Base-by-base conservation (phyloP, 2,888 invertebrate genomes). In the Neocrepidodera transversa region DNA sequence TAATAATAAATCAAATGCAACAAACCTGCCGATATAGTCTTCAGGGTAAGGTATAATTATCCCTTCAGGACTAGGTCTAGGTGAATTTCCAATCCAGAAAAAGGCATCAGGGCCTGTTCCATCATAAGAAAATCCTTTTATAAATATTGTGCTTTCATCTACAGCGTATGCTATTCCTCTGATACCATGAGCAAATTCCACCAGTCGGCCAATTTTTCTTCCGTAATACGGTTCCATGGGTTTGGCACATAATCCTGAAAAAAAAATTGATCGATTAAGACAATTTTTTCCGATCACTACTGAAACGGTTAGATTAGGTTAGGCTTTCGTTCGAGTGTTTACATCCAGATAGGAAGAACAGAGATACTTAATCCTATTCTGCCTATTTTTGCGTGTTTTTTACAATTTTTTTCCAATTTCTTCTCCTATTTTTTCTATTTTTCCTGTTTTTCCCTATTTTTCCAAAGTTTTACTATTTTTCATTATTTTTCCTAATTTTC, bases 51-150 rank as follows among this genome's bases (percentile, higher is more conserved):
- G 93, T 74, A 95, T 90, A 61, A 93, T 86, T 62, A 86, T 88
- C 59, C 94, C 95, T 50, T 90, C 89, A 14, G 93, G 93, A 67
- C 88, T 88, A 1, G 93, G 93, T 64, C 89, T 84, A 1, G 87
- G 84, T 2, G 89, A 87, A 73, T 90, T 91, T 10, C 94, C 94
- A 59, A 93, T 90, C 94, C 93, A 95, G 83, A 95, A 95, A 81
- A 88, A 93, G 1, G 93, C 92, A 76, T 91, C 92, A 61, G 93
- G 92, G 6, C 90, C 93, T 5, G 88, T 89, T 36, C 95, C 95
- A 74, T 94, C 94, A 77, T 95, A 95, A 40, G 87, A 88, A 80
- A 95, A 95, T 36, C 89, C 90, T 73, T 91, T 89, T 72, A 95
- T 89, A 81, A 90, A 94, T 62, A 95, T 84, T 13, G 94, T 95